Percentiles rank a stretch among this genome's conserved stretches.
phyloP scores from a whole-genome alignment of 2,797 vertebrate genomes.

The Arrhamphus sclerolepis region DNA sequence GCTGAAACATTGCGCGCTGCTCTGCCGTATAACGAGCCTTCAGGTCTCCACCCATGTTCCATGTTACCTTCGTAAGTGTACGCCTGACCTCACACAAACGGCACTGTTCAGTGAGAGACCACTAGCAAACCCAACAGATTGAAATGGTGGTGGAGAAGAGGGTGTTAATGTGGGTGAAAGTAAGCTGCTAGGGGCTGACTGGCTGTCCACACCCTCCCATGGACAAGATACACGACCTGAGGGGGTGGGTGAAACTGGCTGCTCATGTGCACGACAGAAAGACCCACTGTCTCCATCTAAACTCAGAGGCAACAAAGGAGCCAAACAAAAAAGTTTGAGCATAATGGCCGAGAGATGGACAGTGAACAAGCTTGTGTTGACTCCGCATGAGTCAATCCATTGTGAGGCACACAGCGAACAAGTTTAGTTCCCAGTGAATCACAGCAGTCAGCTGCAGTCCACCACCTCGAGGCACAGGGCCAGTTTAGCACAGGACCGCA shows the following conservation, averaged over 20 bases:
- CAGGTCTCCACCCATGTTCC: too few relatives aligned
- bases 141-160: not conserved
- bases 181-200: constrained; percentile 1
- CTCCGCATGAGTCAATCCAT: constrained; percentile 68
- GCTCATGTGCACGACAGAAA: constrained; percentile 15
- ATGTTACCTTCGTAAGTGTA: not conserved
- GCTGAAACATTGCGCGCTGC: too few relatives aligned
- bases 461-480: constrained; percentile 67
- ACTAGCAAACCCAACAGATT: not conserved
- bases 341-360: constrained; percentile 48
- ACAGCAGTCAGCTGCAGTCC: constrained; percentile 70
- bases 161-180: constrained; percentile 6
- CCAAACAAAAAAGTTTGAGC: constrained; percentile 65
- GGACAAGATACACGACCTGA: not conserved
- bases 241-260: constrained; percentile 1
- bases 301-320: constrained; percentile 55
- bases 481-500: constrained; percentile 70
- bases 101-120: not conserved
- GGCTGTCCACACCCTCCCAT: not conserved
- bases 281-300: constrained; percentile 53
- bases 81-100: not conserved
- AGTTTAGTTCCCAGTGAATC: constrained; percentile 68
- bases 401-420: constrained; percentile 60
- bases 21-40: too few relatives aligned
- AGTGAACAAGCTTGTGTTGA: constrained; percentile 40